Percentiles rank a stretch among this genome's conserved stretches.
Evolutionary conservation across 2,888 invertebrate species (phyloP).

Genomic region (Sinodicranocentrus sp.): DNA sequence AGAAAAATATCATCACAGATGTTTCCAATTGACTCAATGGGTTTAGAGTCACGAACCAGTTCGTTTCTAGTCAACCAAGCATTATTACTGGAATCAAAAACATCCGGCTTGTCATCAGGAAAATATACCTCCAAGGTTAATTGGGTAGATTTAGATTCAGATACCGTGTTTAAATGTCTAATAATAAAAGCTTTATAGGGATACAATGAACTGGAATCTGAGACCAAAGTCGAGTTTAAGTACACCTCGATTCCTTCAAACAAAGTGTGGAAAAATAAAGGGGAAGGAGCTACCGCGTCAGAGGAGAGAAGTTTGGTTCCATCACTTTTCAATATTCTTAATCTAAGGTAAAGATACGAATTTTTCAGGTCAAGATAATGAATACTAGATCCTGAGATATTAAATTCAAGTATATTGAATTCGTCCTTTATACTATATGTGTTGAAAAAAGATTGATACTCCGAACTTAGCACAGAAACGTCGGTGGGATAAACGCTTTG

Average conservation of each 20-base stretch:
- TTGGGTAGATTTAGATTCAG: background rate
- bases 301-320: background rate
- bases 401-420: background rate
- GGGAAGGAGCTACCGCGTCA: background rate
- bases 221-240: background rate
- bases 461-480: background rate
- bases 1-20: background rate
- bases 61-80: background rate
- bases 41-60: background rate
- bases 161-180: background rate
- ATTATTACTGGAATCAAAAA: background rate
- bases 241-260: too few species aligned
- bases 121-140: too few species aligned
- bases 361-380: background rate
- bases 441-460: background rate
- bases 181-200: background rate
- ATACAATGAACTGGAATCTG: background rate
- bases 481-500: background rate
- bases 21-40: background rate
- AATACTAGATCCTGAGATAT: background rate
- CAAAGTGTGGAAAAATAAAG: background rate
- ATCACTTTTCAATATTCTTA: background rate
- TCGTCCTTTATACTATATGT: background rate
- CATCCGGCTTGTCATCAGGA: background rate
- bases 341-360: background rate